A percentile compares a stretch with the other conserved stretches of the same genome.
These are phyloP conservation scores for Microctenopoma steveboyesi DNA, from an alignment of 2,797 vertebrate species.

Conservation along the genomic window DNA sequence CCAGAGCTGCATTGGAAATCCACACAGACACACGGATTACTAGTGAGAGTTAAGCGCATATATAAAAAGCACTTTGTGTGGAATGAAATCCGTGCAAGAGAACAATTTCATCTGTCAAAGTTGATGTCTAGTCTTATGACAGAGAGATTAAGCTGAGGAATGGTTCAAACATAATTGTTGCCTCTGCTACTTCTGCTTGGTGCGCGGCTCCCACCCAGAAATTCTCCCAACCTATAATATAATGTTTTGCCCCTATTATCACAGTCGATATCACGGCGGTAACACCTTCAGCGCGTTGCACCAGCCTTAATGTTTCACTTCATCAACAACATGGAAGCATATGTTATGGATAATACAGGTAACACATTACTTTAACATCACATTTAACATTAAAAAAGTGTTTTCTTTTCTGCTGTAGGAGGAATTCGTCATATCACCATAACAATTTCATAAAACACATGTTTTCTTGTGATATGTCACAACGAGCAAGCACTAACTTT, in stretches of 20 bases:
- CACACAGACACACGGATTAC: background rate
- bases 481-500: conserved; percentile 32
- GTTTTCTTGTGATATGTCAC: conserved; percentile 53
- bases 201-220: conserved; percentile 61
- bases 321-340: background rate
- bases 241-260: conserved; percentile 56
- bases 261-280: conserved; percentile 42
- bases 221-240: conserved; percentile 67
- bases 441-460: conserved; percentile 25
- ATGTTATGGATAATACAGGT: background rate
- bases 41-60: conserved; percentile 19
- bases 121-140: conserved; percentile 61
- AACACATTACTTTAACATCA: conserved; percentile 6
- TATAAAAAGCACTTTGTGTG: conserved; percentile 50
- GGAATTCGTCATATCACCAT: conserved; percentile 28
- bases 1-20: conserved; percentile 12
- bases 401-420: background rate
- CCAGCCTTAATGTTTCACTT: background rate
- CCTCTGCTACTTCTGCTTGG: conserved; percentile 41
- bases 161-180: conserved; percentile 64
- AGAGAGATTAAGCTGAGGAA: conserved; percentile 62
- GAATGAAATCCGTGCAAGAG: conserved; percentile 63
- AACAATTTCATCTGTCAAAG: conserved; percentile 63
- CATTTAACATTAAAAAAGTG: background rate
- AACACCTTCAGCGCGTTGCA: conserved; percentile 45